phyloP scores from a whole-genome alignment of 2,797 vertebrate species.

The Xerus rutilus region DNA sequence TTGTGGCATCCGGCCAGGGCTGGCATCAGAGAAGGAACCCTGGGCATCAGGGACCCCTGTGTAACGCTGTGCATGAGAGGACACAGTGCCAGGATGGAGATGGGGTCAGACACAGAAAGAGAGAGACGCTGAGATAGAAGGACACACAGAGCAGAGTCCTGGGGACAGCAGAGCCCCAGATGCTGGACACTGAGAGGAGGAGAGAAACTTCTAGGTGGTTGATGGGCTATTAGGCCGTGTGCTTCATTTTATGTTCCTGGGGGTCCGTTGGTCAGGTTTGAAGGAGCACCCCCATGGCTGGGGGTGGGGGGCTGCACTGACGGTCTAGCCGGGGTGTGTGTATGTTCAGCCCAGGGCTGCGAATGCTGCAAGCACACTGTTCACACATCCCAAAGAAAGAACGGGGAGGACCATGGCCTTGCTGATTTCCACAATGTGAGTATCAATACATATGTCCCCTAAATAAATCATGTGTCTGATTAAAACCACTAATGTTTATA shows the following conservation, averaged over 20 bases:
- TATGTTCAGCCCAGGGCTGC: no score
- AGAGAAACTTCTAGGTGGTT: background rate
- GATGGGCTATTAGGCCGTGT: background rate
- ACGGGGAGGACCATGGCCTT: no score
- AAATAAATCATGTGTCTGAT: no score
- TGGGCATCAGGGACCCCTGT: no score
- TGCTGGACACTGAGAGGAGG: background rate
- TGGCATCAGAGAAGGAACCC: constrained; percentile 58
- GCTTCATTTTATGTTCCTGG: background rate
- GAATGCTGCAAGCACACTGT: no score
- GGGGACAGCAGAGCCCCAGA: background rate
- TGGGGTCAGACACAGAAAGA: background rate
- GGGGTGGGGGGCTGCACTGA: no score
- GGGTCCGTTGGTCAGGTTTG: background rate
- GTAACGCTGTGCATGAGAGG: background rate
- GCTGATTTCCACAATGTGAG: no score
- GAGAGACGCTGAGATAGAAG: background rate
- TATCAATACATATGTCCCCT: no score
- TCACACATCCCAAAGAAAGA: no score
- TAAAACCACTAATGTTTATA: no score
- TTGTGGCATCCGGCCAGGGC: background rate
- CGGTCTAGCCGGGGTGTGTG: no score
- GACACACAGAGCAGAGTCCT: background rate
- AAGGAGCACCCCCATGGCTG: background rate
- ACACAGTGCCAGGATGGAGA: background rate